Conservation (phyloP, 2,888 invertebrate species). For the Arge pagana region DNA sequence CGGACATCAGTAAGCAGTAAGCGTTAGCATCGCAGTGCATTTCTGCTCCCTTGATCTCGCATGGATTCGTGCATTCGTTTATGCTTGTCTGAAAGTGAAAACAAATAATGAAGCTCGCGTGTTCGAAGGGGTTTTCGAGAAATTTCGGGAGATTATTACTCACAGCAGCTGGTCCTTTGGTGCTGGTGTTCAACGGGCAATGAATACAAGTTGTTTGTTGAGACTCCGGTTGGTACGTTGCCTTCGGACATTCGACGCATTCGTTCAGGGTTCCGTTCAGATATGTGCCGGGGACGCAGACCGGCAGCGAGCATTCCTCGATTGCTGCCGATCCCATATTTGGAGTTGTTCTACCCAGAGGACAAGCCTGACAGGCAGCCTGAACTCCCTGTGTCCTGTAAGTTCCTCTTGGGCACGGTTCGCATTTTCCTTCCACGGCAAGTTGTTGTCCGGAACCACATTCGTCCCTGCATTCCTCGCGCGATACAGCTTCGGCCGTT, state of each 20-base stretch:
- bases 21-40: constrained; percentile 88
- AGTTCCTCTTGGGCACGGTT: constrained; percentile 87
- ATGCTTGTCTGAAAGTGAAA: constrained; percentile 74
- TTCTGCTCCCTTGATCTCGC: constrained; percentile 79
- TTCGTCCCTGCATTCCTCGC: constrained; percentile 88
- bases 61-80: constrained; percentile 88
- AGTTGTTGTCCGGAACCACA: constrained; percentile 85
- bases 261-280: constrained; percentile 84
- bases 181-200: constrained; percentile 91
- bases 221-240: constrained; percentile 86
- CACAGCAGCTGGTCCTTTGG: constrained; percentile 79
- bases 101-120: too few species aligned
- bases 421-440: constrained; percentile 87
- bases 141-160: constrained; percentile 55
- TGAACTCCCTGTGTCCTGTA: constrained; percentile 86
- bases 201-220: constrained; percentile 86
- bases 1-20: constrained; percentile 81
- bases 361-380: constrained; percentile 86
- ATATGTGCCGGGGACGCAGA: constrained; percentile 78
- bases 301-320: constrained; percentile 91
- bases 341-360: constrained; percentile 87
- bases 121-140: background rate
- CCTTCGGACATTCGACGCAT: constrained; percentile 86
- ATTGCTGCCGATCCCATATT: constrained; percentile 80
- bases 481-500: constrained; percentile 85